Evolutionary conservation across 2,888 invertebrate genomes (phyloP).

Genomic region (Girardia tigrina): DNA sequence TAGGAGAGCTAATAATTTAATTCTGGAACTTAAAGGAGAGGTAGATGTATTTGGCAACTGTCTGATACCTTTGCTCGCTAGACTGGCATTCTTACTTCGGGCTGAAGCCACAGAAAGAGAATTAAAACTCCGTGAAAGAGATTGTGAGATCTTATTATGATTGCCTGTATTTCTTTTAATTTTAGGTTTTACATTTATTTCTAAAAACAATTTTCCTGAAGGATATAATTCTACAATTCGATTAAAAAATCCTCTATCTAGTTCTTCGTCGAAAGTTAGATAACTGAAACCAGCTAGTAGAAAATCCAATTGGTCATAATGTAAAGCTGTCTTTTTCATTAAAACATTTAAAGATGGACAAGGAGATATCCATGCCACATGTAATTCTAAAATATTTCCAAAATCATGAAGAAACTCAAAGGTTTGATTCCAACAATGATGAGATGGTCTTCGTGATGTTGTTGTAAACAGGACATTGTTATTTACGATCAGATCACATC

Average conservation of each 20-base stretch:
- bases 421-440: constrained; percentile 17
- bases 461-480: not conserved
- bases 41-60: too few species aligned
- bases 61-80: too few species aligned
- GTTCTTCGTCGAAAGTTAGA: not conserved
- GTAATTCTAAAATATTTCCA: not conserved
- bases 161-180: not conserved
- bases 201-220: not conserved
- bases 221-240: not conserved
- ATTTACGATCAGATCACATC: not conserved
- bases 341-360: not conserved
- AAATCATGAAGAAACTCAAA: not conserved
- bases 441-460: not conserved
- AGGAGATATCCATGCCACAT: not conserved
- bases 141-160: not conserved
- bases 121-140: not conserved
- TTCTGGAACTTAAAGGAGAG: too few species aligned
- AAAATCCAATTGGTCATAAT: not conserved
- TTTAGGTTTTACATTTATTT: not conserved
- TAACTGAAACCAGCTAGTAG: not conserved
- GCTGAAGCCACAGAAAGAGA: not conserved
- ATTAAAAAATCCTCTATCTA: not conserved
- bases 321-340: not conserved
- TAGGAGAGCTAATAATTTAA: not conserved
- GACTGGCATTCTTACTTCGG: not conserved